Conservation (phyloP, 1,140 invertebrate species). For the Solenopsis fugax region DNA sequence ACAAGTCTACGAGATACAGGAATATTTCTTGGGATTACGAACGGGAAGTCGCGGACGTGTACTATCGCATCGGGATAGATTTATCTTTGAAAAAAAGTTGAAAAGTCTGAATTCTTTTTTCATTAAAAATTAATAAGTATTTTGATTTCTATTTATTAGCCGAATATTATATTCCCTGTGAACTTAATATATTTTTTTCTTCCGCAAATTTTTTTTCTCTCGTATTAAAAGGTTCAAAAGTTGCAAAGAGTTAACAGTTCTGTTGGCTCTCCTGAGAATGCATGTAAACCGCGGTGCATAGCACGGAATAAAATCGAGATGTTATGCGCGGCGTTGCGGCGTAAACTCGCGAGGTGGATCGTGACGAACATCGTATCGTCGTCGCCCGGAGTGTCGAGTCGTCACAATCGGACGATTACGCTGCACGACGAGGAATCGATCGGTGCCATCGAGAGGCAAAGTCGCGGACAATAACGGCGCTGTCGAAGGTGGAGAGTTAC, state of each 20-base stretch:
- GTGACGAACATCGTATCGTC: background rate
- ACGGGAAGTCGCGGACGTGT: background rate
- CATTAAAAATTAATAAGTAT: background rate
- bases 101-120: background rate
- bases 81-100: background rate
- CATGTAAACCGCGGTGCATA: background rate
- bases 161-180: no score
- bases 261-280: background rate
- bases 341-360: slow-evolving; percentile 33
- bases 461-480: slow-evolving; percentile 59
- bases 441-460: slow-evolving; percentile 58
- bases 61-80: background rate
- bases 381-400: background rate
- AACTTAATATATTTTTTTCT: no score
- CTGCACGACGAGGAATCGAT: slow-evolving; percentile 53
- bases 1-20: background rate
- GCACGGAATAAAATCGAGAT: background rate
- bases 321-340: background rate
- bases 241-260: background rate
- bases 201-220: background rate
- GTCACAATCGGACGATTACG: slow-evolving; percentile 51
- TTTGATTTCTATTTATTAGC: background rate
- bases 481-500: slow-evolving; percentile 62
- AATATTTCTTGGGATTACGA: background rate
- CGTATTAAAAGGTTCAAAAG: background rate